Evolutionary conservation across 2,888 invertebrate species (phyloP).

Genomic region (Melinaea menophilus): DNA sequence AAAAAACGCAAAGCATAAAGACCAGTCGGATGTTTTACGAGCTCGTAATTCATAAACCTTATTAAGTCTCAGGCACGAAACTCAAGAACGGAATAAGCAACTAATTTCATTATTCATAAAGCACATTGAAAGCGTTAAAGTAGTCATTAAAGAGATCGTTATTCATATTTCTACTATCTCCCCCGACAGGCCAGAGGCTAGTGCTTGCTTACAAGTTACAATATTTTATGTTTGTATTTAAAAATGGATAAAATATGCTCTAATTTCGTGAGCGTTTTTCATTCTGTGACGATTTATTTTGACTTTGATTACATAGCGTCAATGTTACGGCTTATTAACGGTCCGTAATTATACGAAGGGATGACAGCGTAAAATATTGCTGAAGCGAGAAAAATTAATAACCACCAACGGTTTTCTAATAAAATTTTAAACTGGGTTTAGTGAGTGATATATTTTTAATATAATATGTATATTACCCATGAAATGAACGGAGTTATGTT

Average conservation of each 20-base stretch:
- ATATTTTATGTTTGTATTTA: slow-evolving; percentile 70
- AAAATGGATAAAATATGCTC: slow-evolving; percentile 63
- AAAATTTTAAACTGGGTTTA: slow-evolving; percentile 11
- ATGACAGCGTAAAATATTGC: slow-evolving; percentile 64
- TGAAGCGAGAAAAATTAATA: slow-evolving; percentile 48
- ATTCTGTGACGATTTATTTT: slow-evolving; percentile 67
- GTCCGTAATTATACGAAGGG: slow-evolving; percentile 61
- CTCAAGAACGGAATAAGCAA: slow-evolving; percentile 72
- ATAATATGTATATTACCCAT: neutral
- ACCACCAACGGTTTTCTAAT: slow-evolving; percentile 16
- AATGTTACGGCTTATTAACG: slow-evolving; percentile 68
- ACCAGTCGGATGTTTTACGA: slow-evolving; percentile 50
- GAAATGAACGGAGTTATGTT: too few relatives aligned
- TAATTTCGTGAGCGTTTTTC: slow-evolving; percentile 71
- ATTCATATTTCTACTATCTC: slow-evolving; percentile 72
- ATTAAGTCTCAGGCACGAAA: slow-evolving; percentile 68
- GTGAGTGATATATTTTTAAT: slow-evolving; percentile 30
- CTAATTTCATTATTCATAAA: slow-evolving; percentile 78
- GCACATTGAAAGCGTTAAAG: slow-evolving; percentile 76
- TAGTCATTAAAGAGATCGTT: slow-evolving; percentile 71
- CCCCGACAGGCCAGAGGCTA: slow-evolving; percentile 67
- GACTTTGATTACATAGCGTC: slow-evolving; percentile 72
- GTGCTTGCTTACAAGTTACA: slow-evolving; percentile 67
- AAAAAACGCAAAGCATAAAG: slow-evolving; percentile 43
- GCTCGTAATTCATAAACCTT: slow-evolving; percentile 62